Evolutionary conservation across 2,113 vertebrate genomes (phyloP), one percentile per base, ranked within the genome.

Genomic region (Rostratula benghalensis): DNA sequence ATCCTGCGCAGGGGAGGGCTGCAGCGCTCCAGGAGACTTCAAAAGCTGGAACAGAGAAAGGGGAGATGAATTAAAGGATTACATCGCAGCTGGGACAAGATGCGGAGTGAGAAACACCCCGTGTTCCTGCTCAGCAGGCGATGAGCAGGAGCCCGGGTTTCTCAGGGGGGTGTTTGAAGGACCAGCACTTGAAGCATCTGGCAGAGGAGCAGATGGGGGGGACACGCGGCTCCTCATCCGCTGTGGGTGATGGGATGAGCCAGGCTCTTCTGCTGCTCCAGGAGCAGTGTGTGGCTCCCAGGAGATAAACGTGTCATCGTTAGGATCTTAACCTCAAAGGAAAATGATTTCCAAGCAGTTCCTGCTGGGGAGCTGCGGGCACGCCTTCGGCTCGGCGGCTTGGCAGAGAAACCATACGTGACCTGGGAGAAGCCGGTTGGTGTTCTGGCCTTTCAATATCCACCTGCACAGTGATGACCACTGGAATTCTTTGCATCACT

Each of bases 1-100:
- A 99, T 99, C 83, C 94, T 97, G 91, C 2, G 6, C 54, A 54
- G 64, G 64, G 17, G 4, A 21, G 31, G 54, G 84, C 83, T 20
- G 24, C 43, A 0, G 60, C 9, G 19, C 88, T 43, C 57, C 57
- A 3, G 94, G 87, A 82, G 92, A 73, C 68, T 13, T 60, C 90
- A 70, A 74, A 61, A 87, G 95, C 98, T 98, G 90, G 28, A 94
- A 85, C 6, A 51, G 3, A 97, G 54, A 57, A 84, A 60, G 90
- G 56, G 67, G 95, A 94, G 67, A 61, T 0, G 18, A 30, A 7
- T 33, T 33, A 33, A 45, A 48, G 60, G 53, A 22, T 1, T 5
- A 12, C 16, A 25, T 74, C 68, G 31, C 51, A 31, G 31, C 61
- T 12, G 19, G 67, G 31, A 50, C 4, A 5, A 10, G 24, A 46